phyloP scores from a whole-genome alignment of 1,140 invertebrate genomes.

The Spodoptera litura region DNA sequence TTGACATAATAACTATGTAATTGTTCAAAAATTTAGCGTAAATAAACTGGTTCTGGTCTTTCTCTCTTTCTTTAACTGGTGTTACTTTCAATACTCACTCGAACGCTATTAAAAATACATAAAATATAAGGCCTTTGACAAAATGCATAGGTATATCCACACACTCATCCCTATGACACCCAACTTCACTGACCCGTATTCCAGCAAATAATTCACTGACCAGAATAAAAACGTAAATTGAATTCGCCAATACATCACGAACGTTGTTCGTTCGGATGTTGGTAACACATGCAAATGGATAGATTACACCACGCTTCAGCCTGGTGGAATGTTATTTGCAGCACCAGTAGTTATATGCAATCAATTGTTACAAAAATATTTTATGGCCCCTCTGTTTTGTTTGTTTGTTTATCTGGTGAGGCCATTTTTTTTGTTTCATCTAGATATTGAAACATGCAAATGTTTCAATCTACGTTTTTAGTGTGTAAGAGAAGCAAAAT shows the following conservation, averaged over 20 bases:
- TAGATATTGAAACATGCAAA: no score
- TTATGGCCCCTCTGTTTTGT: background rate
- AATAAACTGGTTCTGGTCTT: no score
- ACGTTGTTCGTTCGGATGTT: constrained; percentile 8
- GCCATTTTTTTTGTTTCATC: background rate
- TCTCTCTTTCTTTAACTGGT: no score
- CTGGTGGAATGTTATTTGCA: constrained; percentile 34
- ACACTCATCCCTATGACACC: background rate
- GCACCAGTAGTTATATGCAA: constrained; percentile 1
- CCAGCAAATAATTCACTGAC: constrained; percentile 9
- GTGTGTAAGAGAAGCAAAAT: no score
- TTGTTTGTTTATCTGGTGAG: background rate
- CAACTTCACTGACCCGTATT: constrained; percentile 16
- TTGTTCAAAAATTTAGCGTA: no score
- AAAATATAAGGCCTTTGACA: no score
- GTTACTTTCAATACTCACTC: no score
- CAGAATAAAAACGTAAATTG: constrained; percentile 39
- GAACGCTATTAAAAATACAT: no score
- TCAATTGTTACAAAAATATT: constrained; percentile 30
- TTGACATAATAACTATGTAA: no score
- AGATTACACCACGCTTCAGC: constrained; percentile 25
- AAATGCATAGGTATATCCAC: no score
- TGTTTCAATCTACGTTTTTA: no score
- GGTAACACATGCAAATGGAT: constrained; percentile 42
- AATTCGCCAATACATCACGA: constrained; percentile 29